These are phyloP conservation scores for Linnaemya tessellans DNA, from an alignment of 2,888 invertebrate species.

Conservation along the genomic window DNA sequence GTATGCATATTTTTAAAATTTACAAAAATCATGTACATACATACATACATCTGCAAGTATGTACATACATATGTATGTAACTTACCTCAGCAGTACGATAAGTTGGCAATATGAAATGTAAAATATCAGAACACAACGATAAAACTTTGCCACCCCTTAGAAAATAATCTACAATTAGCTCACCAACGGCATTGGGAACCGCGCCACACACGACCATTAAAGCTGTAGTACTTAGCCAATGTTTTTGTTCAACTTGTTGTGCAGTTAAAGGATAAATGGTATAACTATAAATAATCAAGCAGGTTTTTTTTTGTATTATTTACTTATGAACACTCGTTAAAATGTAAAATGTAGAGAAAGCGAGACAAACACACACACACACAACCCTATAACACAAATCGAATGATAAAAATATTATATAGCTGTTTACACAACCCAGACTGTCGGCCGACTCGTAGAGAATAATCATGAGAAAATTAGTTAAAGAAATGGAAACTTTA, in stretches of 20 bases:
- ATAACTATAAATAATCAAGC: slow-evolving; percentile 83
- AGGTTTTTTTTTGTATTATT: slow-evolving; percentile 9
- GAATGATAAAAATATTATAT: slow-evolving; percentile 7
- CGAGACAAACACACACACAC: background rate
- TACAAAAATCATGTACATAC: background rate
- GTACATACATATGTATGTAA: background rate
- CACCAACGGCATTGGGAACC: slow-evolving; percentile 87
- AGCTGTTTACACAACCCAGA: too few relatives aligned
- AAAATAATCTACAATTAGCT: slow-evolving; percentile 88
- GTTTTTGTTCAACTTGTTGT: slow-evolving; percentile 79
- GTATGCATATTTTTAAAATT: slow-evolving; percentile 20
- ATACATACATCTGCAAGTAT: background rate
- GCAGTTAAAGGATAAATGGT: slow-evolving; percentile 86
- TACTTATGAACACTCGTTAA: background rate
- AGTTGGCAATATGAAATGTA: slow-evolving; percentile 90
- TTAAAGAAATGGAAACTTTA: too few relatives aligned
- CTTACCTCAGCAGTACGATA: slow-evolving; percentile 92
- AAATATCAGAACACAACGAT: slow-evolving; percentile 91
- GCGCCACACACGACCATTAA: slow-evolving; percentile 91
- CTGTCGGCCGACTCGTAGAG: too few relatives aligned
- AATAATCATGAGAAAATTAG: too few relatives aligned
- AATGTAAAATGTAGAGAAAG: background rate
- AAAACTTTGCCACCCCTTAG: slow-evolving; percentile 89
- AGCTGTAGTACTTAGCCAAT: slow-evolving; percentile 86
- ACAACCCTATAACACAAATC: background rate